Base-by-base conservation (phyloP, 2,888 invertebrate genomes). In the Scaptodrosophila latifasciaeformis region DNA sequence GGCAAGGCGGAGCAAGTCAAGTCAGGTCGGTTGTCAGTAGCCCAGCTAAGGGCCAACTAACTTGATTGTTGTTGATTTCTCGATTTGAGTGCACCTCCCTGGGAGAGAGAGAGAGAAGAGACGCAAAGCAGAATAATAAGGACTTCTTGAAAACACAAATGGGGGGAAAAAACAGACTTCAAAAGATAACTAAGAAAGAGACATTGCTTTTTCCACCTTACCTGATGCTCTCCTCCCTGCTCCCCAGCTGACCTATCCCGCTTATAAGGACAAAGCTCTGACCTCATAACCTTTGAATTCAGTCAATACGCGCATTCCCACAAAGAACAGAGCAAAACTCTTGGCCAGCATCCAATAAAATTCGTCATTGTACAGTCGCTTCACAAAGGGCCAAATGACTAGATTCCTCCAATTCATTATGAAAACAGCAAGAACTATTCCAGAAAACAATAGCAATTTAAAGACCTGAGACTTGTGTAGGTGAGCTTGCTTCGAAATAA, bases 271-370 rank as follows among this genome's bases (percentile, higher is more conserved):
- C 47, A 47, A 27, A 9, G 9, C 27, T 47, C 47, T 47, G 47
- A 24, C 47, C 34, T 34, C 19, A 47, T 27, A 13, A 27, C 4
- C 1, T 13, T 47, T 7, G 18, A 43, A 44, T 9, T 44, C 35
- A 12, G 34, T 35, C 10, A 50, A 27, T 9, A 50, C n/a, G n/a
- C 35, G 27, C 18, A 49, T n/a, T 15, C 49, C 50, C 10, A 34
- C 9, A 3, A 43, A 21, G 35, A 50, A 43, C 17, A 44, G 34
- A 35, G 35, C 6, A 1, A 43, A 17, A 10, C 43, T 44, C 18
- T 50, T 50, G 18, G 19, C 17, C 1, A 50, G 13, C 43, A 27
- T 44, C 43, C 50, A 50, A 12, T 43, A 19, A 10, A 50, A 50
- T 4, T 29, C 12, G 34, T 50, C 18, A 2, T 2, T 21, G 15